phyloP scores from a whole-genome alignment of 2,113 vertebrate genomes.

The Gobio gobio region DNA sequence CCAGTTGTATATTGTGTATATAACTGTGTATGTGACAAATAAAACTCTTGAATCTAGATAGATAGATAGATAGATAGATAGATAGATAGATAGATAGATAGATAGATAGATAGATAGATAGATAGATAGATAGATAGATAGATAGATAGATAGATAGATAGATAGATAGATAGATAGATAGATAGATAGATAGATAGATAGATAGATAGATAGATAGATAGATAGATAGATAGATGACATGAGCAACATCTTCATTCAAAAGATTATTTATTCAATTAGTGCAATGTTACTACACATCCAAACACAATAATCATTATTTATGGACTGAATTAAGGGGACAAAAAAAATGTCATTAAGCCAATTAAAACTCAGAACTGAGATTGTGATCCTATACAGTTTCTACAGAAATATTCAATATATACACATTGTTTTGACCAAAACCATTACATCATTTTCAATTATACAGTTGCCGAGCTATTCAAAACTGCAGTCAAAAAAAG shows the following conservation, averaged over 20 bases:
- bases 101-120: no score
- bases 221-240: no score
- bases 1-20: no score
- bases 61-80: no score
- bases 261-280: background rate
- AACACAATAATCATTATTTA: background rate
- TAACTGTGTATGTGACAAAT: no score
- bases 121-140: no score
- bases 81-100: no score
- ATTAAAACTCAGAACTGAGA: background rate
- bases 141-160: no score
- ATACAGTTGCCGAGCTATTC: background rate
- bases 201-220: no score
- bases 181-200: no score
- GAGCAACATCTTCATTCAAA: background rate
- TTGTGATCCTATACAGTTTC: background rate
- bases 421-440: background rate
- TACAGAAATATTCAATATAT: slow-evolving; percentile 5
- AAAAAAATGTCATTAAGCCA: background rate
- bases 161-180: no score
- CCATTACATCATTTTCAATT: background rate
- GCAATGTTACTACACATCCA: slow-evolving; percentile 15
- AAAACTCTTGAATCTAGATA: no score
- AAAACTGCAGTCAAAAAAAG: slow-evolving; percentile 16
- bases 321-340: background rate